These are phyloP conservation scores for Pogonocherus hispidulus DNA, from an alignment of 2,888 invertebrate genomes.

Conservation along the genomic window DNA sequence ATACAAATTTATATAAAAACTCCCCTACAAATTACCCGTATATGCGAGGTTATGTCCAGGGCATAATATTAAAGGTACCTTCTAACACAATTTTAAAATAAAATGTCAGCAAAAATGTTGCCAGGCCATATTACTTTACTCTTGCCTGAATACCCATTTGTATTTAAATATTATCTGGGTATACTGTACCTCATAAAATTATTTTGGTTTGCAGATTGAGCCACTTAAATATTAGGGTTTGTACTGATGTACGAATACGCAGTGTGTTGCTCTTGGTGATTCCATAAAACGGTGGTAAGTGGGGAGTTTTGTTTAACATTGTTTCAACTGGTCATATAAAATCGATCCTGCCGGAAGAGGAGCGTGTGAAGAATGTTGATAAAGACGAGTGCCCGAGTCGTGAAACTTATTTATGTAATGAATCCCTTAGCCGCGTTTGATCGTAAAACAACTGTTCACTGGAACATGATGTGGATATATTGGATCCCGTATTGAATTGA, in stretches of 20 bases:
- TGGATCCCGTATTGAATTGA: constrained; percentile 47
- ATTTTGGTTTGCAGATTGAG: constrained; percentile 44
- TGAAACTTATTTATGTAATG: constrained; percentile 57
- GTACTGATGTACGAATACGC: not conserved
- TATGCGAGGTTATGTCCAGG: not conserved
- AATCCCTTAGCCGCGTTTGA: constrained; percentile 52
- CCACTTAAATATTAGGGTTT: constrained; percentile 16
- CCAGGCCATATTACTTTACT: constrained; percentile 20
- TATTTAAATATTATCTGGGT: constrained; percentile 39
- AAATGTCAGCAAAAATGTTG: constrained; percentile 27
- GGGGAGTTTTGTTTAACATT: constrained; percentile 56
- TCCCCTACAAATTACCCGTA: not conserved
- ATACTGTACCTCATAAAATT: constrained; percentile 36
- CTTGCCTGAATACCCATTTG: constrained; percentile 34
- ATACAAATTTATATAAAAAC: no score
- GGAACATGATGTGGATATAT: constrained; percentile 50
- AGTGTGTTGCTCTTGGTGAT: not conserved
- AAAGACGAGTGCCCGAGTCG: constrained; percentile 37
- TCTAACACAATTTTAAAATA: constrained; percentile 20
- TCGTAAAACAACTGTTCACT: constrained; percentile 53
- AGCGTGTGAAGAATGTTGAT: constrained; percentile 49
- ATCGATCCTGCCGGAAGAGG: constrained; percentile 54
- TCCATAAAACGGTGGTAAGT: constrained; percentile 48
- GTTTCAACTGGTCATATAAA: constrained; percentile 56
- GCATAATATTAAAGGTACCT: constrained; percentile 1